These are phyloP conservation scores for Keiferia lycopersicella DNA, from an alignment of 2,888 invertebrate species.

Conservation along the genomic window DNA sequence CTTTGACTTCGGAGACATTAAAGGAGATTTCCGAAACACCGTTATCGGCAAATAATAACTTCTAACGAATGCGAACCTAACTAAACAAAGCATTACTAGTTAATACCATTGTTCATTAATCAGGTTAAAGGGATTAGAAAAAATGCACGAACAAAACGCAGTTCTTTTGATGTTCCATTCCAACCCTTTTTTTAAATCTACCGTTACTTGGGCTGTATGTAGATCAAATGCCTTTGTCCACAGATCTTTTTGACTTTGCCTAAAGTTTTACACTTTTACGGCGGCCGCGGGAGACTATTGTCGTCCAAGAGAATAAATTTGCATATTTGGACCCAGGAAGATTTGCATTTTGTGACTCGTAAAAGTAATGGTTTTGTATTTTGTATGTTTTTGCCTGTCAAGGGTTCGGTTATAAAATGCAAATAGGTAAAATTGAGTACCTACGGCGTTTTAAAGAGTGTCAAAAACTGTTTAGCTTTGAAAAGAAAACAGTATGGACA, in stretches of 20 bases:
- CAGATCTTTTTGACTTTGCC: conserved; percentile 44
- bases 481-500: background rate
- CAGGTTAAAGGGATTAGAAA: conserved; percentile 65
- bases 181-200: conserved; percentile 72
- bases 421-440: conserved; percentile 22
- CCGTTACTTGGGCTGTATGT: conserved; percentile 68
- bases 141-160: conserved; percentile 50
- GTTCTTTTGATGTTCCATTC: conserved; percentile 46
- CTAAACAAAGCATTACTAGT: conserved; percentile 57
- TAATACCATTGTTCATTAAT: conserved; percentile 73
- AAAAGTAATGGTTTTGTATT: conserved; percentile 35
- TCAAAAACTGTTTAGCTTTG: background rate
- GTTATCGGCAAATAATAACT: conserved; percentile 37
- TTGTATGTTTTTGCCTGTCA: conserved; percentile 41
- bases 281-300: conserved; percentile 56
- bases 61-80: conserved; percentile 41
- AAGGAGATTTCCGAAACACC: conserved; percentile 39
- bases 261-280: conserved; percentile 66
- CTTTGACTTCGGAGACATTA: conserved; percentile 36
- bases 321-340: conserved; percentile 65
- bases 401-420: conserved; percentile 46
- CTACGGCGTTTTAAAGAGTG: background rate
- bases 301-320: conserved; percentile 60
- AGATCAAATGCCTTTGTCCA: conserved; percentile 62
- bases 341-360: conserved; percentile 69